Evolutionary conservation across 2,797 vertebrate species (phyloP), one percentile per base, ranked within the genome.

Genomic region (Dryobates pubescens): DNA sequence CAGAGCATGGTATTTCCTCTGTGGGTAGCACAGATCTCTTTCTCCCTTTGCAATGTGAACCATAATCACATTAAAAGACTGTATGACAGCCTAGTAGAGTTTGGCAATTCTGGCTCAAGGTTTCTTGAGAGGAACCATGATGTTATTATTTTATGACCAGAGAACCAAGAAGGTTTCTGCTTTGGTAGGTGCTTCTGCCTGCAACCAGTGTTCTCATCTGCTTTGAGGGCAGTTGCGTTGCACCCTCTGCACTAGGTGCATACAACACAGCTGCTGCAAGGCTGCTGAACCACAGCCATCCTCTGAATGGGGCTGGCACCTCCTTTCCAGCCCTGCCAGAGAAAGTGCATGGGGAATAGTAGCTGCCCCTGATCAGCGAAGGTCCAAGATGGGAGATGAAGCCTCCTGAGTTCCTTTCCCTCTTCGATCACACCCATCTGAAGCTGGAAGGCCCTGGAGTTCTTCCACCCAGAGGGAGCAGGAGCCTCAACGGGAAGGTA

Each of bases 1-100:
- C 73, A 90, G 86, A 73, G 80, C 86, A 80, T 85, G 89, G 72
- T 70, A 87, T 92, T 96, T 96, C 92, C 69, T 94, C 69, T 82
- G 53, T 72, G 90, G 61, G 90, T 93, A 87, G 92, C 91, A 89
- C 74, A 65, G 90, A 95, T 71, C 80, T 89, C 56, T 84, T 92
- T 86, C 88, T 61, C 29, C 13, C 30, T 9, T 9, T 54, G 49
- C 43, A 69, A 34, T 0, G 0, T 63, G 82, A 82, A 93, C 54
- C 73, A 38, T 59, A 26, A 77, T 57, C 57, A 30, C 65, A 23
- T 2, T 76, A 34, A 86, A 78, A 67, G 26, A 29, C 27, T 51
- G 29, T 63, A 1, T 49, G 70, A 61, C 49, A 89, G 56, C 61
- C 72, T 45, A 16, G 38, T 6, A 83, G 51, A 58, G 30, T 73